These are phyloP conservation scores for Oceanites oceanicus DNA, from an alignment of 2,113 vertebrate species.

Conservation along the genomic window DNA sequence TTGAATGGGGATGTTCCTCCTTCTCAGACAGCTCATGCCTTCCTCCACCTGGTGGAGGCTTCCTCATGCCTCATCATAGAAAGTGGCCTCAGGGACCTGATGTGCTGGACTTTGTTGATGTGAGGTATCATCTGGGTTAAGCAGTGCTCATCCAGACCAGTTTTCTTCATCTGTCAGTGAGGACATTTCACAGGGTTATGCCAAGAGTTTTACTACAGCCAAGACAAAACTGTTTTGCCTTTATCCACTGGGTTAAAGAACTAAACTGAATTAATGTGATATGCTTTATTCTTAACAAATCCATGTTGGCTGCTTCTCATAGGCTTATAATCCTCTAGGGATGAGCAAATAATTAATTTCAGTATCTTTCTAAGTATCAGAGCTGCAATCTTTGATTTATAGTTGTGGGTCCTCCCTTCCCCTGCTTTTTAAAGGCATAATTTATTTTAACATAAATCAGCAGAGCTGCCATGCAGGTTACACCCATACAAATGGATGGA, in stretches of 20 bases:
- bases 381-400: not conserved
- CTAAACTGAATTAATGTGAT: not conserved
- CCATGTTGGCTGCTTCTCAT: not conserved
- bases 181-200: not conserved
- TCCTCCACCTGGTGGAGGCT: not conserved
- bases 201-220: not conserved
- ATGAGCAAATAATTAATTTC: not conserved
- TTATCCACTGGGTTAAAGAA: not conserved
- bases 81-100: not conserved
- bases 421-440: not conserved
- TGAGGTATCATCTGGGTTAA: not conserved
- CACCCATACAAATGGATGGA: not conserved
- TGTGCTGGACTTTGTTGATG: not conserved
- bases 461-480: not conserved
- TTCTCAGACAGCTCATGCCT: not conserved
- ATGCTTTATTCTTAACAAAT: not conserved
- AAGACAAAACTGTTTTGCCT: not conserved
- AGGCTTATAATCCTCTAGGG: not conserved
- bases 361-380: not conserved
- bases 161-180: not conserved
- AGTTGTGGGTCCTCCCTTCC: not conserved
- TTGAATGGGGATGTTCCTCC: not conserved
- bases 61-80: not conserved
- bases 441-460: constrained; percentile 5
- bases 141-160: not conserved